phyloP scores from a whole-genome alignment of 2,797 vertebrate genomes.

The Salarias fasciatus region DNA sequence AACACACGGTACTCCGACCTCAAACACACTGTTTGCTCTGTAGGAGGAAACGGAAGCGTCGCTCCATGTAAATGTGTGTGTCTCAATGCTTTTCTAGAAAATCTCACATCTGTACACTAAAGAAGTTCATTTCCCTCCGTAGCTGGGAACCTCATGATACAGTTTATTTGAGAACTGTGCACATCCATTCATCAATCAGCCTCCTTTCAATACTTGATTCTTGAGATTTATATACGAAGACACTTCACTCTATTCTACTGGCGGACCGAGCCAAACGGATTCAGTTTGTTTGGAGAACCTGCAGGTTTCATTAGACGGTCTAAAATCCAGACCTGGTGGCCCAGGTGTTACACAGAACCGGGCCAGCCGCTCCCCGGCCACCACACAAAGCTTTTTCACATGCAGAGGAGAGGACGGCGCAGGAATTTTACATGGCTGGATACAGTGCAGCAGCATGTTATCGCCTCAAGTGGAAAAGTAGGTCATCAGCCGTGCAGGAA shows the following conservation, averaged over 20 bases:
- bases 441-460: conserved; percentile 48
- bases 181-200: no score
- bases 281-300: conserved; percentile 1
- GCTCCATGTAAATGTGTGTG: no score
- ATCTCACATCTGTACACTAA: no score
- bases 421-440: conserved; percentile 63
- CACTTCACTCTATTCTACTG: conserved; percentile 3
- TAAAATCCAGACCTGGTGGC: conserved; percentile 16
- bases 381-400: conserved; percentile 33
- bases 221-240: no score
- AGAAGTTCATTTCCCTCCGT: no score
- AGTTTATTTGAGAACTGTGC: no score
- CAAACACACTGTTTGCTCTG: no score
- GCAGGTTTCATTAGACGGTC: conserved; percentile 12
- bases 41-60: no score
- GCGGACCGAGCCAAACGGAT: conserved; percentile 14
- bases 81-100: no score
- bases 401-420: conserved; percentile 33
- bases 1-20: no score
- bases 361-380: background rate
- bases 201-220: no score
- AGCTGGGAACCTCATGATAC: no score
- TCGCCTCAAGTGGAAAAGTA: conserved; percentile 70
- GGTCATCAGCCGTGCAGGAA: conserved; percentile 67
- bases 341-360: conserved; percentile 33